Evolutionary conservation across 2,888 invertebrate genomes (phyloP), one percentile per base, ranked within the genome.

Genomic region (Leptinotarsa tumamoca): DNA sequence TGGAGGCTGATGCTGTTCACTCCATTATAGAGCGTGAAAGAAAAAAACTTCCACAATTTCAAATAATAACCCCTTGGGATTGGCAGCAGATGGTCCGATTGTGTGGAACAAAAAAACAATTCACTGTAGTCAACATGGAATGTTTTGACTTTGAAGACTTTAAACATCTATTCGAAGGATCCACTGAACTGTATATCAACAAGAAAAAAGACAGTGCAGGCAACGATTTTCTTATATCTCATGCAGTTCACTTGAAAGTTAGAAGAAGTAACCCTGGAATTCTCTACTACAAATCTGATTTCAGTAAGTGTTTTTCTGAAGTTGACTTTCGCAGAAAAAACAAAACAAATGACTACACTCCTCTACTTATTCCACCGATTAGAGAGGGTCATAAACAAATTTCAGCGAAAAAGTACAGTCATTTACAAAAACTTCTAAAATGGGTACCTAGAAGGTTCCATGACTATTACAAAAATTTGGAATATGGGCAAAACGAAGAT

Each of bases 61-160:
- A 76, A 69, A 76, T 80, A 1, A 73, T 79, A 67, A 80, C 79
- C 15, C 76, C 80, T 14, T 79, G 80, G 79, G 78, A 80, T 68
- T 79, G 78, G 73, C 78, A 79, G 49, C 80, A 80, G 50, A 67
- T 79, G 71, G 66, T 71, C 13, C 27, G 75, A 27, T 51, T 78
- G 58, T 78, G 78, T 58, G 54, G 67, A 5, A 50, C 21, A 56
- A 56, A 56, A 56, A 56, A 56, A n/a, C 18, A 49, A 72, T 77
- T 77, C 56, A 68, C 33, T 63, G 72, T 79, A n/a, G 43, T 73
- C 43, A 73, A 71, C 49, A 79, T 75, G 79, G 73, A 79, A 61
- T 56, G n/a, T 56, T 21, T 56, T 56, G 13, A 56, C n/a, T 21
- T 56, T 23, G 10, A 18, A 21, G 13, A 56, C n/a, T 21, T 56